Evolutionary conservation across 2,888 invertebrate genomes (phyloP), one percentile per base, ranked within the genome.

Genomic region (Diloba caeruleocephala): DNA sequence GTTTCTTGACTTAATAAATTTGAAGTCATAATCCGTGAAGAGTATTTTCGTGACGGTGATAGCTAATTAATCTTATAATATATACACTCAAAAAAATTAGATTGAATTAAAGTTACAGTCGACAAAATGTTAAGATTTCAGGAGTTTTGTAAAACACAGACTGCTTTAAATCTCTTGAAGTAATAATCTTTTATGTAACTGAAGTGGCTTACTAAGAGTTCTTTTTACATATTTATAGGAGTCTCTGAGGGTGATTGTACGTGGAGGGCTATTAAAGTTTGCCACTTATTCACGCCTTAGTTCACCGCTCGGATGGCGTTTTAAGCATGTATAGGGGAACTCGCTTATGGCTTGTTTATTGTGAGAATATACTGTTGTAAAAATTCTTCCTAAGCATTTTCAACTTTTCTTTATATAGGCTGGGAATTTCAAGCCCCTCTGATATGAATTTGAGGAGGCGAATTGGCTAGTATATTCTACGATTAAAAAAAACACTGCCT

Each of bases 1-100:
- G 89, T 90, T 89, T 88, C 92, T 90, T 88, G 86, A 89, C 89
- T 90, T 90, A 87, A 89, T 90, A 89, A 88, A 88, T 88, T 87
- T 78, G 77, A 83, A 82, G 80, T 83, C 85, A 89, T 91, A 90
- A 89, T 88, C 87, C 79, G 74, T 78, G 79, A 85, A 79, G 78
- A 82, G 79, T 81, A 79, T 82, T 84, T 78, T 79, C 78, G 73
- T 77, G 74, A 82, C 74, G 67, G 64, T 79, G 75, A 80, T 78
- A 52, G 60, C 67, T 76, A 76, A 83, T 81, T 66, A 70, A 76
- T 76, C 54, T 57, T 63, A 38, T 63, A 67, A 72, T 71, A 46
- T 32, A 41, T 33, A 57, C 36, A 60, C 45, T n/a, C n/a, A n/a
- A 37, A 69, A 57, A 66, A 71, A 65, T 61, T 57, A 42, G 50